These are phyloP conservation scores for Phainopepla nitens DNA, from an alignment of 2,113 vertebrate species.

Conservation along the genomic window DNA sequence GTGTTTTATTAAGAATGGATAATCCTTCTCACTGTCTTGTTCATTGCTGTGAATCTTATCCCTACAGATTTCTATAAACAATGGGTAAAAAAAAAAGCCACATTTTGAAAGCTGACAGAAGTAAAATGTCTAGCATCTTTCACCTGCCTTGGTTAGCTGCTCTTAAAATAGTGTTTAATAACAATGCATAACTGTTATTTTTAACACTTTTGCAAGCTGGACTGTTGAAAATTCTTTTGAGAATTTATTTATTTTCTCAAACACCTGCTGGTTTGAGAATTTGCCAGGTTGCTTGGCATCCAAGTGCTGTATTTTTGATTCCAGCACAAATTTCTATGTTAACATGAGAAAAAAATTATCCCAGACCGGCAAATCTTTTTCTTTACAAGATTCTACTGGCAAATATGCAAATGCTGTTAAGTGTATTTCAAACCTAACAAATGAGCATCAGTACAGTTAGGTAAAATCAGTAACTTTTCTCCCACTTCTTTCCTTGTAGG, in stretches of 20 bases:
- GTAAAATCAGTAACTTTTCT: not conserved
- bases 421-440: not conserved
- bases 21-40: not conserved
- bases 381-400: not conserved
- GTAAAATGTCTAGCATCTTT: not conserved
- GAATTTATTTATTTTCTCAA: not conserved
- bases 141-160: not conserved
- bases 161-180: not conserved
- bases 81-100: not conserved
- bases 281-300: not conserved
- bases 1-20: not conserved
- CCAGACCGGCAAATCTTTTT: not conserved
- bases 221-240: not conserved
- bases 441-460: not conserved
- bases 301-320: not conserved
- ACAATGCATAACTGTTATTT: not conserved
- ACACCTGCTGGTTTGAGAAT: not conserved
- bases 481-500: not conserved
- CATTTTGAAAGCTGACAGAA: not conserved
- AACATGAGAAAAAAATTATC: not conserved
- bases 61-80: slow-evolving; percentile 3
- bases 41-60: not conserved
- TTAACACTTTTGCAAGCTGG: not conserved
- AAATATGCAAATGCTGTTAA: not conserved
- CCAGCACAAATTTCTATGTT: not conserved